Evolutionary conservation across 2,113 vertebrate genomes (phyloP).

Genomic region (Zosterops borbonicus): DNA sequence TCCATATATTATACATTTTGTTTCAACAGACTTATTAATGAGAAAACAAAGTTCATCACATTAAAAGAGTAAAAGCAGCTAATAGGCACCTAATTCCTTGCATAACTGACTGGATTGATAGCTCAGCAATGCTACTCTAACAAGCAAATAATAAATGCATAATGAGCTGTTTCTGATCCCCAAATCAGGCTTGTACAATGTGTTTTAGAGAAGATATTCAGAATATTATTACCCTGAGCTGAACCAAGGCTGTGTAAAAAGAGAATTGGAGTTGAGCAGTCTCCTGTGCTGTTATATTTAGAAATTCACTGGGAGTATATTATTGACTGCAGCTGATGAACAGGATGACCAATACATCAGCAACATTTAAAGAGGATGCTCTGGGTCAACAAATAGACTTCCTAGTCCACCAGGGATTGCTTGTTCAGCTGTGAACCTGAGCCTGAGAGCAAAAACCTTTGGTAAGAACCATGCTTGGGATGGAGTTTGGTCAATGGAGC

Average conservation of each 20-base stretch:
- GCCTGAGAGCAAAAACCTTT: background rate
- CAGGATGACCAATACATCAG: background rate
- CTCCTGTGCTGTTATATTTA: background rate
- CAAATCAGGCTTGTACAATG: background rate
- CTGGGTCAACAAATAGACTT: background rate
- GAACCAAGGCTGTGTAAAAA: background rate
- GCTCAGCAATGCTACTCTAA: background rate
- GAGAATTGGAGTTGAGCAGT: background rate
- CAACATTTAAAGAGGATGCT: background rate
- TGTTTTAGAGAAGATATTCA: background rate
- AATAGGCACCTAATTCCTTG: background rate
- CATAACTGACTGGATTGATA: background rate
- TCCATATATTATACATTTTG: background rate
- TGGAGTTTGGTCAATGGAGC: background rate
- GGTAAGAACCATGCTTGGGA: background rate
- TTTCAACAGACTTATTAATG: background rate
- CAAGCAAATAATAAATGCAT: background rate
- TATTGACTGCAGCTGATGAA: background rate
- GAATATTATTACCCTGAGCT: background rate
- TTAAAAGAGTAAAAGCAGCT: background rate
- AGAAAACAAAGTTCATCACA: background rate
- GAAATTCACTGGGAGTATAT: background rate
- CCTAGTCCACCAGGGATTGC: background rate
- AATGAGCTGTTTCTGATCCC: background rate
- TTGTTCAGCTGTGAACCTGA: background rate